phyloP scores from a whole-genome alignment of 2,888 invertebrate genomes.

The Tachina lurida region DNA sequence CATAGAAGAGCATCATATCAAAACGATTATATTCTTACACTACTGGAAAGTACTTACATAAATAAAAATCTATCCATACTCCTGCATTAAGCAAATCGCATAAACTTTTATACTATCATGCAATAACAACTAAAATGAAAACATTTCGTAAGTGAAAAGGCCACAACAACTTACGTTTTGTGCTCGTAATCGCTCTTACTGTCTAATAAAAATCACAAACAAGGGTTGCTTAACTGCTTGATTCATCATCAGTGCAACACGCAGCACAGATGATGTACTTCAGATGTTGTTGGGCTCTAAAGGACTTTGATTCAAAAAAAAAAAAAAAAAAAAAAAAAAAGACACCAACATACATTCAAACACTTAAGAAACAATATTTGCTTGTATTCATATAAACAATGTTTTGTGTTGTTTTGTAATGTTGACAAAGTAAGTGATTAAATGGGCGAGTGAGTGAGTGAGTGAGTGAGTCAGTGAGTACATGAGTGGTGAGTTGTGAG shows the following conservation, averaged over 20 bases:
- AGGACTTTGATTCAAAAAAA: slow-evolving; percentile 39
- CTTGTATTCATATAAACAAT: slow-evolving; percentile 29
- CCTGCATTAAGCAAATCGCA: slow-evolving; percentile 38
- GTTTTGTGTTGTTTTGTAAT: slow-evolving; percentile 38
- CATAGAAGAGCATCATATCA: slow-evolving; percentile 42
- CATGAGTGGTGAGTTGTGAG: slow-evolving; percentile 49
- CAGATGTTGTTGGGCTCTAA: slow-evolving; percentile 57
- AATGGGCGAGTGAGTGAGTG: background rate
- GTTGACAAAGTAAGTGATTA: slow-evolving; percentile 43
- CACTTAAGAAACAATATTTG: slow-evolving; percentile 23
- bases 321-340: background rate
- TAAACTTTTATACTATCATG: slow-evolving; percentile 46
- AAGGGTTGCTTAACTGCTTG: slow-evolving; percentile 38
- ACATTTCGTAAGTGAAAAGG: slow-evolving; percentile 70
- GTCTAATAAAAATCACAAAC: slow-evolving; percentile 50
- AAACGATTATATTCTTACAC: slow-evolving; percentile 52
- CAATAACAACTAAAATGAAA: slow-evolving; percentile 43
- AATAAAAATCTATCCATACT: slow-evolving; percentile 46
- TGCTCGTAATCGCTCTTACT: slow-evolving; percentile 43
- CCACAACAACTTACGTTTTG: slow-evolving; percentile 68
- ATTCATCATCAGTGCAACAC: slow-evolving; percentile 19
- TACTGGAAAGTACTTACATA: slow-evolving; percentile 22
- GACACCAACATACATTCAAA: slow-evolving; percentile 28
- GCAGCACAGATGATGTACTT: slow-evolving; percentile 45
- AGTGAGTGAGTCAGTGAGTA: slow-evolving; percentile 13